These are phyloP conservation scores for Rotaria magnacalcarata DNA, from an alignment of 2,888 invertebrate species.

Conservation along the genomic window DNA sequence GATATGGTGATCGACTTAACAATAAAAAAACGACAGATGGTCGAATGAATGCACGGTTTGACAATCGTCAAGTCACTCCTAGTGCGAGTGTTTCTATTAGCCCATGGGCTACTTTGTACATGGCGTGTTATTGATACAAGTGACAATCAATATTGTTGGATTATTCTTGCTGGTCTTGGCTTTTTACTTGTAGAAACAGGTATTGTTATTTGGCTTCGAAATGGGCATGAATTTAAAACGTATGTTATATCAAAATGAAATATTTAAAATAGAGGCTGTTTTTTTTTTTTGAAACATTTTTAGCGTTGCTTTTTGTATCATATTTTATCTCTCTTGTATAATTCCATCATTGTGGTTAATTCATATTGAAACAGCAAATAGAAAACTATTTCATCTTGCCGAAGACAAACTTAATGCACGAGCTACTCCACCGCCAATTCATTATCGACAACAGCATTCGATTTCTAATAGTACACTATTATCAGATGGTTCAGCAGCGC, in stretches of 20 bases:
- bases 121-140: slow-evolving; percentile 43
- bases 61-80: slow-evolving; percentile 39
- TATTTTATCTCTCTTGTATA: background rate
- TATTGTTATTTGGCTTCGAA: slow-evolving; percentile 42
- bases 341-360: background rate
- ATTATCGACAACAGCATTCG: background rate
- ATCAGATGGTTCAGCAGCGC: background rate
- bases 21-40: background rate
- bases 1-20: background rate
- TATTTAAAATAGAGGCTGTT: too few relatives aligned
- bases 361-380: background rate
- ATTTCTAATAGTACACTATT: background rate
- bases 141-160: slow-evolving; percentile 44
- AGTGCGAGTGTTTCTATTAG: slow-evolving; percentile 43
- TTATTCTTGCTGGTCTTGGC: slow-evolving; percentile 42
- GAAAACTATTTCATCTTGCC: background rate
- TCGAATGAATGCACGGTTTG: slow-evolving; percentile 25
- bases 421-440: background rate
- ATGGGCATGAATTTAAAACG: slow-evolving; percentile 45
- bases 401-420: background rate
- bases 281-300: background rate
- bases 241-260: background rate
- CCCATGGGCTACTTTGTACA: slow-evolving; percentile 38
- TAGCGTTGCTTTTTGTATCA: background rate
- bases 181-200: slow-evolving; percentile 42